Evolutionary conservation across 2,797 vertebrate species (phyloP).

Genomic region (Chrysocyon brachyurus): DNA sequence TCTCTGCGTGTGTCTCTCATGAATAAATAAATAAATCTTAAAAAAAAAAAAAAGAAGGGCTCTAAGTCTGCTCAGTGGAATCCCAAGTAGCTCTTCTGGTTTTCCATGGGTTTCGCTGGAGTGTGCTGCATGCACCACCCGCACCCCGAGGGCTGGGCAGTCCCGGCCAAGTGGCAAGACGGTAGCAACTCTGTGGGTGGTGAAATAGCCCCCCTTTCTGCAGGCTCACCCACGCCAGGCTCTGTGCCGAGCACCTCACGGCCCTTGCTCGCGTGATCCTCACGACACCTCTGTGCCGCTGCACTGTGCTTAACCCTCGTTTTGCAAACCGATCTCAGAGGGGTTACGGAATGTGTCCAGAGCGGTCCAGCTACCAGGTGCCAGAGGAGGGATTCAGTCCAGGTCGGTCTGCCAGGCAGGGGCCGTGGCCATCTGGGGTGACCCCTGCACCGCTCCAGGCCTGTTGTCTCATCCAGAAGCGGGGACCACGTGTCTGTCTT

Average conservation of each 20-base stretch:
- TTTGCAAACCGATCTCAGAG: neutral
- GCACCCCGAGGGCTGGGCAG: neutral
- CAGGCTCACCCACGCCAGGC: neutral
- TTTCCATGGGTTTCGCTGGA: too few relatives aligned
- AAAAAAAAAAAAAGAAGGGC: too few relatives aligned
- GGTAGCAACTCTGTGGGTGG: too few relatives aligned
- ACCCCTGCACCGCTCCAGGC: too few relatives aligned
- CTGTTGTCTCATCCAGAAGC: neutral
- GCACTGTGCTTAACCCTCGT: rapidly evolving
- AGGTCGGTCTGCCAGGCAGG: neutral
- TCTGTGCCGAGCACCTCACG: neutral
- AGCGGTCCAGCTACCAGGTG: neutral
- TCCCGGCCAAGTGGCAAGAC: neutral
- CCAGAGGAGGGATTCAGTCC: rapidly evolving
- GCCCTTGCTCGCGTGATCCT: neutral
- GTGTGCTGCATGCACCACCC: neutral
- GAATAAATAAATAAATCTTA: too few relatives aligned
- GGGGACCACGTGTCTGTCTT: neutral
- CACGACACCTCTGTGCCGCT: rapidly evolving
- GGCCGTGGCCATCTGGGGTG: too few relatives aligned
- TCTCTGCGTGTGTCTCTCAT: too few relatives aligned
- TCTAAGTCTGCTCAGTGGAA: neutral
- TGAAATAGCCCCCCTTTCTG: neutral
- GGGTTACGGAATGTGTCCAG: neutral
- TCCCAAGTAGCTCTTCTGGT: neutral